Evolutionary conservation across 1,140 invertebrate genomes (phyloP), one percentile per base, ranked within the genome.

Genomic region (Pteromalus puparum): DNA sequence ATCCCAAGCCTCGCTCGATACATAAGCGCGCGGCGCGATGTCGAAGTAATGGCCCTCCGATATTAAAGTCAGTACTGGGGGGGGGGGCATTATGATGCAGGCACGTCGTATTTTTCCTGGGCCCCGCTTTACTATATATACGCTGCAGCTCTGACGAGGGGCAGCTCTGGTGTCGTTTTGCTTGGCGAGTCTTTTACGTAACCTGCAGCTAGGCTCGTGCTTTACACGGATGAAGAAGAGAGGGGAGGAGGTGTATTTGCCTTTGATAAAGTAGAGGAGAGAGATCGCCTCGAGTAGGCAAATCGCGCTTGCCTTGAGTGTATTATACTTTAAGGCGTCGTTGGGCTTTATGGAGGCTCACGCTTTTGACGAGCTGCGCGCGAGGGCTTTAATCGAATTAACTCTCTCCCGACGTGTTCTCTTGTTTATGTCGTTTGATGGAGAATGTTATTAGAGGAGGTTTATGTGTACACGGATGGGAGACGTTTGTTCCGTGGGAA

Each of bases 191-290:
- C 67, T 70, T 30, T n/a, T 12, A 28, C 24, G 9, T 3, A 70
- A 28, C 4, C 9, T 42, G 10, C 12, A 70, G 24, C 28, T 70
- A 70, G 24, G 13, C 30, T 70, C 10, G 24, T 6, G 53, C n/a
- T 61, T 61, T 61, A 61, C 18, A 21, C 21, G 53, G 18, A n/a
- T 61, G 53, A 21, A 61, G n/a, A n/a, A n/a, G n/a, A n/a, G n/a
- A n/a, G n/a, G n/a, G 48, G 15, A 18, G 53, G 7, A 21, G 53
- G 2, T 61, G 21, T n/a, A 86, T 78, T 78, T 85, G 81, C 80
- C 73, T 86, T 85, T 81, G 80, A 86, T 85, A 75, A 80, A 13
- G 46, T 42, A 73, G 38, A 42, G 68, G 53, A n/a, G 76, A 68
- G 46, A 28, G 48, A 76, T 53, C 26, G 21, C 21, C 21, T 74